Conservation (phyloP, 1,140 invertebrate genomes). For the Hormaphis cornu region DNA sequence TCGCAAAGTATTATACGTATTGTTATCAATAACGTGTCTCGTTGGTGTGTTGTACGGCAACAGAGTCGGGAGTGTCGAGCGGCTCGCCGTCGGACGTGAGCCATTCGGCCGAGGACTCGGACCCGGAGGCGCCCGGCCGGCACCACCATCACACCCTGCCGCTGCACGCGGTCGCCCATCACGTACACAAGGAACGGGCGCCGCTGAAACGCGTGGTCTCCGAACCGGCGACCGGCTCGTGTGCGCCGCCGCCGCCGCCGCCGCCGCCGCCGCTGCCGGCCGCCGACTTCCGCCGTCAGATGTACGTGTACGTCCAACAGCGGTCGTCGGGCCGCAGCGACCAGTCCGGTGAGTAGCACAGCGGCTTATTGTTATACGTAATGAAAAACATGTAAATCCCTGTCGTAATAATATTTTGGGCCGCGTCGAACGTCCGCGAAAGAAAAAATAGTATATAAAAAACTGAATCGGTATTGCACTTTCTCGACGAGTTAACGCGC, state of each 20-base stretch:
- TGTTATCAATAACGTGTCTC: too few relatives aligned
- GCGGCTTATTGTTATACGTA: too few relatives aligned
- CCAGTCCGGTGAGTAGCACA: too few relatives aligned
- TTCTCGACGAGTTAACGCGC: too few relatives aligned
- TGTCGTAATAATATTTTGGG: too few relatives aligned
- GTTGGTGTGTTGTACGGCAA: too few relatives aligned
- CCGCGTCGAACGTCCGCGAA: too few relatives aligned
- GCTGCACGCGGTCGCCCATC: constrained; percentile 36
- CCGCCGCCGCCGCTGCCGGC: constrained; percentile 35
- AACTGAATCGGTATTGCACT: too few relatives aligned
- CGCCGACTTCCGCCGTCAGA: not conserved
- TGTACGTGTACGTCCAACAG: not conserved
- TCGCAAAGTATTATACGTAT: too few relatives aligned
- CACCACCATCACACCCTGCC: constrained; percentile 41
- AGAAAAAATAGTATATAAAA: too few relatives aligned
- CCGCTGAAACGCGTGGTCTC: constrained; percentile 46
- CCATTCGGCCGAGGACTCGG: constrained; percentile 41
- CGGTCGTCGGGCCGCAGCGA: not conserved
- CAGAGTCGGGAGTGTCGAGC: constrained; percentile 40
- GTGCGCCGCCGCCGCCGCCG: constrained; percentile 43
- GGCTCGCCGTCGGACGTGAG: constrained; percentile 41
- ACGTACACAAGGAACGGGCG: constrained; percentile 36
- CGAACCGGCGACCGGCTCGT: constrained; percentile 41
- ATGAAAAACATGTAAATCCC: too few relatives aligned
- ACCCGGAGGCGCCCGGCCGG: constrained; percentile 39